These are phyloP conservation scores for Lutraria lutraria DNA, from an alignment of 2,888 invertebrate genomes.

Conservation along the genomic window DNA sequence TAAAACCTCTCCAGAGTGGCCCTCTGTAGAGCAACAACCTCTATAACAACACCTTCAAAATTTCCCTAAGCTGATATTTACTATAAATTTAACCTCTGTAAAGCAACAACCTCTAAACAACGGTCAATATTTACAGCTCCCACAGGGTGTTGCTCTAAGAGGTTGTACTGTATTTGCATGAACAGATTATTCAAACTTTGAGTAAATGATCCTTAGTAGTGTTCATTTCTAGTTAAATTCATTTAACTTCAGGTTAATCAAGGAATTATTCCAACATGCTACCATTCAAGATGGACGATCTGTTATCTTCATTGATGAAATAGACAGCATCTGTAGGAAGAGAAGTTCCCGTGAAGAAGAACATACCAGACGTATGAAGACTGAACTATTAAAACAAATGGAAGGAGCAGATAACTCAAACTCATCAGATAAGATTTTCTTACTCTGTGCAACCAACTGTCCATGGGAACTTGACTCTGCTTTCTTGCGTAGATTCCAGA, in stretches of 20 bases:
- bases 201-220: too few relatives aligned
- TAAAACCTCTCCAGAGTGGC: too few relatives aligned
- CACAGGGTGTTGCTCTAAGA: too few relatives aligned
- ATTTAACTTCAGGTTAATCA: conserved; percentile 82
- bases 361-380: conserved; percentile 88
- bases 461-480: conserved; percentile 90
- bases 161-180: too few relatives aligned
- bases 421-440: conserved; percentile 83
- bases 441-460: conserved; percentile 89
- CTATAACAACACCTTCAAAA: too few relatives aligned
- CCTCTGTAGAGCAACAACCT: too few relatives aligned
- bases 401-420: conserved; percentile 85
- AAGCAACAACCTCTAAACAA: too few relatives aligned
- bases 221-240: neutral
- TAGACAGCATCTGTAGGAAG: conserved; percentile 89
- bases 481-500: conserved; percentile 89
- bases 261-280: conserved; percentile 86
- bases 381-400: conserved; percentile 89
- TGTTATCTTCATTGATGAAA: conserved; percentile 89
- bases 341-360: conserved; percentile 88
- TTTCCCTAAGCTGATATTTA: too few relatives aligned
- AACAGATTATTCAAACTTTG: too few relatives aligned
- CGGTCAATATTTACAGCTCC: too few relatives aligned
- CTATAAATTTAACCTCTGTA: too few relatives aligned
- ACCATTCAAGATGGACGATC: conserved; percentile 85